A percentile compares a stretch with the other conserved stretches of the same genome.
Evolutionary conservation across 2,888 invertebrate species (phyloP).

Genomic region (Apeira syringaria): DNA sequence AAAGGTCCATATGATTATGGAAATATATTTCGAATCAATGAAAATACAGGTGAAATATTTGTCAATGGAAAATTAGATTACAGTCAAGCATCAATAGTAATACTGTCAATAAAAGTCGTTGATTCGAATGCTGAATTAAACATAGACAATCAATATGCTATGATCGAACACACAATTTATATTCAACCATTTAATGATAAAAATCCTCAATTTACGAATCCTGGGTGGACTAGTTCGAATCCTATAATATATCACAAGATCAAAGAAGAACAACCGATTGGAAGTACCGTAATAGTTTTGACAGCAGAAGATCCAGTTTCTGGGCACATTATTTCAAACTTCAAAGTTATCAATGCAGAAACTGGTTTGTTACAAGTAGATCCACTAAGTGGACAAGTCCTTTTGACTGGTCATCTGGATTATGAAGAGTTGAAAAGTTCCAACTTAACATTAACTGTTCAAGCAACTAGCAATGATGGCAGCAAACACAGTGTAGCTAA

Average conservation of each 20-base stretch:
- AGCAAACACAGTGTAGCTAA: constrained; percentile 86
- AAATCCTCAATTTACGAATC: constrained; percentile 88
- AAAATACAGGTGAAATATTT: constrained; percentile 86
- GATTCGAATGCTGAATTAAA: constrained; percentile 88
- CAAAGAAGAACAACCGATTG: constrained; percentile 90
- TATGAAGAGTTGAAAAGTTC: constrained; percentile 88
- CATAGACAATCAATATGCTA: constrained; percentile 85
- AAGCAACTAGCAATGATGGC: constrained; percentile 78
- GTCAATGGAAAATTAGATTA: constrained; percentile 88
- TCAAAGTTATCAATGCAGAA: constrained; percentile 81
- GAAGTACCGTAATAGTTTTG: constrained; percentile 87
- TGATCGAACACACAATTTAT: constrained; percentile 89
- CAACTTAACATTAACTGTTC: constrained; percentile 82
- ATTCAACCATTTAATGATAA: constrained; percentile 90
- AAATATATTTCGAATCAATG: constrained; percentile 87
- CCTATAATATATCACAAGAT: constrained; percentile 87
- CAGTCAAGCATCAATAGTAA: constrained; percentile 89
- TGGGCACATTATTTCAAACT: constrained; percentile 84
- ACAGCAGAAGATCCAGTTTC: constrained; percentile 89
- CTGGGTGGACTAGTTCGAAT: constrained; percentile 88
- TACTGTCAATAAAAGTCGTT: constrained; percentile 87
- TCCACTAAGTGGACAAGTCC: constrained; percentile 88
- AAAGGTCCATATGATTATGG: constrained; percentile 85
- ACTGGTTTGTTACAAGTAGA: constrained; percentile 83
- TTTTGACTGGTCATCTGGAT: constrained; percentile 89